Conservation (phyloP, 2,888 invertebrate genomes). For the Pterostichus madidus region DNA sequence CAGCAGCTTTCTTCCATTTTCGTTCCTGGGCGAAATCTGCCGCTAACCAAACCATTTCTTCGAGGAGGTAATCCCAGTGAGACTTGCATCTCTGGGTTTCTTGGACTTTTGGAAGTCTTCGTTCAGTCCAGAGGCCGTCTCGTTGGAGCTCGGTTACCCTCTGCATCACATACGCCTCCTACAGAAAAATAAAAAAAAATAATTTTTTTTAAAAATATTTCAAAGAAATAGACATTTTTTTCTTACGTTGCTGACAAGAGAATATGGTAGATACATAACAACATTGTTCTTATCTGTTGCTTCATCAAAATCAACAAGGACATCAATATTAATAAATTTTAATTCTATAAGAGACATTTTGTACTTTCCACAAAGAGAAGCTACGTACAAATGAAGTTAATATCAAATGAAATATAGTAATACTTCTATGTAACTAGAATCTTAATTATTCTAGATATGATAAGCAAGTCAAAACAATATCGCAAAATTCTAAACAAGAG, state of each 20-base stretch:
- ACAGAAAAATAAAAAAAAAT: conserved; percentile 67
- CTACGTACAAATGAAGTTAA: neutral
- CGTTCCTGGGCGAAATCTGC: conserved; percentile 98
- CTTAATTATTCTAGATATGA: conserved; percentile 23
- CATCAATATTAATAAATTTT: conserved; percentile 3
- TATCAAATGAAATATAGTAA: neutral
- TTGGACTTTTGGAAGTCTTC: conserved; percentile 93
- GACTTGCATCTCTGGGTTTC: conserved; percentile 94
- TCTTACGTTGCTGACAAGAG: conserved; percentile 13
- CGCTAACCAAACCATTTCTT: conserved; percentile 99
- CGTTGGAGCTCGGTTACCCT: conserved; percentile 94
- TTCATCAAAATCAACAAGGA: neutral
- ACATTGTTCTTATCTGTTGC: neutral
- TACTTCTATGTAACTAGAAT: neutral
- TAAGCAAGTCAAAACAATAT: conserved; percentile 11
- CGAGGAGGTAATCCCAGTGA: conserved; percentile 99
- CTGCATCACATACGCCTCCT: conserved; percentile 96
- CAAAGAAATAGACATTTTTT: neutral
- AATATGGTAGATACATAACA: conserved; percentile 12
- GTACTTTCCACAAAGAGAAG: neutral
- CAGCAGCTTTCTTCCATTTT: conserved; percentile 98
- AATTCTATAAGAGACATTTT: conserved; percentile 2
- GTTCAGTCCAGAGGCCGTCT: conserved; percentile 96
- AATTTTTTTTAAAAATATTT: neutral
- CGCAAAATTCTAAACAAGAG: conserved; percentile 29